Evolutionary conservation across 2,113 vertebrate species (phyloP), one percentile per base, ranked within the genome.

Genomic region (Barnardius zonarius): DNA sequence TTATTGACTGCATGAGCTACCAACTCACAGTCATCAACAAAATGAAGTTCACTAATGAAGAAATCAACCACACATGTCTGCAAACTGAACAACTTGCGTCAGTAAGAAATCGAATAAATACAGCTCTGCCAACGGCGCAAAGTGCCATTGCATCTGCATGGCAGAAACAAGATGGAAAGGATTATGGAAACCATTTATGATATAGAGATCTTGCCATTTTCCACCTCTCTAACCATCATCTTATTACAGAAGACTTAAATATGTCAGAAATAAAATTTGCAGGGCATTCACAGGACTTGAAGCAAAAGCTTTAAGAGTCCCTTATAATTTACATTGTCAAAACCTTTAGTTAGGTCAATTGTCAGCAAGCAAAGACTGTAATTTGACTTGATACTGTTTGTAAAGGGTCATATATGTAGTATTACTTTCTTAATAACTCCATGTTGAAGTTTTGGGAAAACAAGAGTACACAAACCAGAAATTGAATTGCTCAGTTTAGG

Each of bases 31-130:
- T 68, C 88, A 95, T 93, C 92, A 95, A 88, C 94, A 95, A 68
- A 95, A 96, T 93, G 80, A 9, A 91, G 69, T 73, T 92, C 46
- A 23, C 73, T 96, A 88, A 95, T 93, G 92, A 95, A 92, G 86
- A 92, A 97, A 92, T 91, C 80, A 92, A 89, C 86, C 91, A 91
- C 64, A 88, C 3, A 9, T 88, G 82, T 93, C 88, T 95, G 73
- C 77, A 92, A 83, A 51, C 23, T 48, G 83, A 91, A 75, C 80
- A 86, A 88, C 69, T 72, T 86, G 46, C 61, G 82, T 88, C 80
- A 68, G 76, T 88, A 64, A 86, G 86, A 81, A 78, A 68, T 73
- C 39, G 76, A 70, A 84, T 88, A 93, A 95, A 92, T 88, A 63
- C 10, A 84, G 17, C 46, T 91, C 46, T 96, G 73, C 35, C 77